A percentile compares a stretch with the other conserved stretches of the same genome.
These are phyloP conservation scores for Erebia aethiops DNA, from an alignment of 2,888 invertebrate species.

Conservation along the genomic window DNA sequence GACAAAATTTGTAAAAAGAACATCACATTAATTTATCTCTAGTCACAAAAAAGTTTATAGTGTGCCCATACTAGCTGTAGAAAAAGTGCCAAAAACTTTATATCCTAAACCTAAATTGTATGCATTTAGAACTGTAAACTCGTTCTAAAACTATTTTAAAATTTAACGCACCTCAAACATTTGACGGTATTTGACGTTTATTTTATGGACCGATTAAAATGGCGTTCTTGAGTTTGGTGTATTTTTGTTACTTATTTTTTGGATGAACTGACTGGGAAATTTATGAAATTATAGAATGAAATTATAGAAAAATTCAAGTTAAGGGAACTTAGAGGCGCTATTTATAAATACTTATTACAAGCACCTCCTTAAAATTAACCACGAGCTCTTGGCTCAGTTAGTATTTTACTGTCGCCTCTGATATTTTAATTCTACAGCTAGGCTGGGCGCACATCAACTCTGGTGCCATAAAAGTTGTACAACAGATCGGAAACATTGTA, in stretches of 20 bases:
- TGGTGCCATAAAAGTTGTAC: constrained; percentile 73
- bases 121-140: too few relatives aligned
- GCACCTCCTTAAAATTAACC: not conserved
- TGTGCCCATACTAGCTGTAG: constrained; percentile 6
- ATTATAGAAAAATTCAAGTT: not conserved
- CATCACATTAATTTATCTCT: constrained; percentile 51
- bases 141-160: too few relatives aligned
- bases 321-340: not conserved
- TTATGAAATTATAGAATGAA: not conserved
- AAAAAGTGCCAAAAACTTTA: too few relatives aligned
- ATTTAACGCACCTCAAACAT: too few relatives aligned
- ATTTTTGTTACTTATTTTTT: too few relatives aligned
- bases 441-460: constrained; percentile 38
- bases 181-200: too few relatives aligned
- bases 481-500: constrained; percentile 47
- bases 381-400: not conserved
- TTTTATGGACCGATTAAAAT: too few relatives aligned
- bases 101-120: too few relatives aligned
- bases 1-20: constrained; percentile 29
- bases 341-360: not conserved
- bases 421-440: not conserved
- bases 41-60: constrained; percentile 56
- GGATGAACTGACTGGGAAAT: not conserved
- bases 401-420: not conserved
- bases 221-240: too few relatives aligned